These are phyloP conservation scores for Zosterops japonicus DNA, from an alignment of 2,113 vertebrate genomes.

Conservation along the genomic window DNA sequence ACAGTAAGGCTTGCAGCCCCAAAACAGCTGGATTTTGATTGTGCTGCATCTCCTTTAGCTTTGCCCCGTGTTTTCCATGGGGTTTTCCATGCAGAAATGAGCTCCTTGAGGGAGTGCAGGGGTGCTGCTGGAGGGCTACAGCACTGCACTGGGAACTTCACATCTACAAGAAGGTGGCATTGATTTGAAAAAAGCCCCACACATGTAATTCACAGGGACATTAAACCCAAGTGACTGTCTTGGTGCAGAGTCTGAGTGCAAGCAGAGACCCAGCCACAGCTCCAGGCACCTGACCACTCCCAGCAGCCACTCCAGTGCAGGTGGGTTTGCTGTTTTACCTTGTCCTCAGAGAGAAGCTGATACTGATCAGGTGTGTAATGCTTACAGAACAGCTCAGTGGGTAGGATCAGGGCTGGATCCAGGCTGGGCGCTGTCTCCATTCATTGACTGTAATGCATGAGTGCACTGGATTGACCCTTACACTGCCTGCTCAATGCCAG, in stretches of 20 bases:
- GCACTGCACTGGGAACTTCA: background rate
- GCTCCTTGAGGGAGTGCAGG: background rate
- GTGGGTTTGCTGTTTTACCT: background rate
- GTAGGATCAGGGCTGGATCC: background rate
- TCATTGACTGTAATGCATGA: background rate
- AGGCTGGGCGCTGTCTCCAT: background rate
- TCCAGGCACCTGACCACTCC: background rate
- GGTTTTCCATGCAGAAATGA: background rate
- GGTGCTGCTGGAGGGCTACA: background rate
- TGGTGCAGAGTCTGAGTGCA: background rate
- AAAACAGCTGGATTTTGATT: background rate
- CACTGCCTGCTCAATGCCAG: rapidly evolving
- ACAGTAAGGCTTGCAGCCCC: background rate
- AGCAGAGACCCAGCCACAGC: background rate
- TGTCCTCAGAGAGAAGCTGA: background rate
- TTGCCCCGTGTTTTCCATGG: background rate
- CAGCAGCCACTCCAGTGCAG: background rate
- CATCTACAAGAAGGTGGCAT: rapidly evolving
- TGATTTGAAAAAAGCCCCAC: background rate
- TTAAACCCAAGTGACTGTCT: background rate
- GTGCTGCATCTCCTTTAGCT: background rate
- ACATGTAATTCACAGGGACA: background rate
- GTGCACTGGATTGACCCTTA: rapidly evolving
- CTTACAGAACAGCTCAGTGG: background rate
- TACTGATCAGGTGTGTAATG: background rate